These are phyloP conservation scores for Ceyx cyanopectus DNA, from an alignment of 2,113 vertebrate species.

Conservation along the genomic window DNA sequence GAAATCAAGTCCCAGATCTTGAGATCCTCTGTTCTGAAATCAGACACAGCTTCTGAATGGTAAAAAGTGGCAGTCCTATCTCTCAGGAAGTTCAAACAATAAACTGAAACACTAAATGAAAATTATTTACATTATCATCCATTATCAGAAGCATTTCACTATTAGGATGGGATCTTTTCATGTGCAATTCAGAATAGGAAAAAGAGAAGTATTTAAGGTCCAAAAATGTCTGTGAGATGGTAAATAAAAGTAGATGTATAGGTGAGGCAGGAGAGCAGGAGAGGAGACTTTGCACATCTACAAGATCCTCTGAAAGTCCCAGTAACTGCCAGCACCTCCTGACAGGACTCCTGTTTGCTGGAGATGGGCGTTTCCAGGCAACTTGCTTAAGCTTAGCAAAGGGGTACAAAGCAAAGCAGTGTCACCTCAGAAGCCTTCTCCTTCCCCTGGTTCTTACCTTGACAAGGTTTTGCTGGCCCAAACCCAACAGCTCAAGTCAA, in stretches of 20 bases:
- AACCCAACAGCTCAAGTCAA: neutral
- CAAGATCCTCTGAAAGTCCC: neutral
- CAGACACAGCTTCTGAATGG: neutral
- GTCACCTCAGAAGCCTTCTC: neutral
- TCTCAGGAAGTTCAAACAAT: neutral
- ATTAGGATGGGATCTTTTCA: neutral
- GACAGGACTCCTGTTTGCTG: neutral
- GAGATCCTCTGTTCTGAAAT: neutral
- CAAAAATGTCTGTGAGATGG: neutral
- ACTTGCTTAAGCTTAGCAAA: neutral
- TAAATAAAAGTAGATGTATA: neutral
- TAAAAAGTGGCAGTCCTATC: neutral
- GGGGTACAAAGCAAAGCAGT: neutral
- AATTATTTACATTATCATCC: neutral
- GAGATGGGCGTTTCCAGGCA: neutral
- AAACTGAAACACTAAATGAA: neutral
- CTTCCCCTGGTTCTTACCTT: neutral
- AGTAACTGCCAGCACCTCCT: neutral
- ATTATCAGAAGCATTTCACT: neutral
- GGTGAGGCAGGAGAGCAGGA: neutral
- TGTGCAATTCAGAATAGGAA: fast-evolving
- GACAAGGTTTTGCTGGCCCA: neutral
- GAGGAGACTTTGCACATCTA: neutral
- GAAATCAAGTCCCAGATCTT: neutral
- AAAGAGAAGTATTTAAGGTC: neutral